Evolutionary conservation across 2,113 vertebrate genomes (phyloP), one percentile per base, ranked within the genome.

Genomic region (Merops nubicus): DNA sequence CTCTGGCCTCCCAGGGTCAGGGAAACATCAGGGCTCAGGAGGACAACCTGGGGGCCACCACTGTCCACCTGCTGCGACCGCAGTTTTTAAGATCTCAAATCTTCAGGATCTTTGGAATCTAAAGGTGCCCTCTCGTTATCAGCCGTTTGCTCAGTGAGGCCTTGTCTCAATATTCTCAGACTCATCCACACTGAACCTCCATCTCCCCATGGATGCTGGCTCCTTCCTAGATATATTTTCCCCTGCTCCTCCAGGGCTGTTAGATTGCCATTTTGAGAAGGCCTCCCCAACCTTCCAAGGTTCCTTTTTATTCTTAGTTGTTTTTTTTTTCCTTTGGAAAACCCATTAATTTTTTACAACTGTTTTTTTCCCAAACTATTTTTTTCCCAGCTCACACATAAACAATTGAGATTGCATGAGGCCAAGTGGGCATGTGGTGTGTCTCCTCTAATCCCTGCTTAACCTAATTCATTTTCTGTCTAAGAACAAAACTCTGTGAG

Each of bases 381-480:
- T 70, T 80, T 67, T 12, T 20, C 63, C 56, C 64, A 38, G 40
- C 51, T 78, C 56, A 17, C 73, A 68, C 50, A 74, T 11, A 89
- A 96, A 95, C 80, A 91, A 67, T 64, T 34, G 31, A 0, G 0
- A 48, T 18, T 38, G 48, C 50, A 38, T 0, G 8, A 62, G 83
- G 70, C 50, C 72, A 79, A 77, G 74, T 6, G 10, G 88, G 90
- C 95, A 85, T 93, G 89, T 93, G 72, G 84, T 47, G 36, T 53
- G 64, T 90, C 79, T 83, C 88, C 88, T 85, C 81, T 88, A 96
- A 95, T 96, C 93, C 91, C 91, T 0, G 85, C 88, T 94, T 95
- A 95, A 94, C 89, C 95, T 77, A 90, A 76, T 93, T 97, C 77
- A 83, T 97, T 94, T 95, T 96, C 92, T 90, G 62, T 93, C 85